These are phyloP conservation scores for Elephantulus edwardii DNA, from an alignment of 2,113 vertebrate species.

Conservation along the genomic window DNA sequence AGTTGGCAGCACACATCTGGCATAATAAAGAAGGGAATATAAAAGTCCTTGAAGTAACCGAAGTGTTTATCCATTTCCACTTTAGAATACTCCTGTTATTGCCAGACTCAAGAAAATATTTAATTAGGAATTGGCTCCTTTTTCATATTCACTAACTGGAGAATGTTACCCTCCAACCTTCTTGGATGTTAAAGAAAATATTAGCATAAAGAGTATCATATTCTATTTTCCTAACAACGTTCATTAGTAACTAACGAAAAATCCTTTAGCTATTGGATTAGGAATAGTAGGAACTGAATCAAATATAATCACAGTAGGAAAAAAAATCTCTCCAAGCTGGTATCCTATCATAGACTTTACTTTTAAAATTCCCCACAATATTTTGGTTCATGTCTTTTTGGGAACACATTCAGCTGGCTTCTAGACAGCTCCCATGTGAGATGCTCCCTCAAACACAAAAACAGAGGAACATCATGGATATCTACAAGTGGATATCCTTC, in stretches of 20 bases:
- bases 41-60: constrained; percentile 21
- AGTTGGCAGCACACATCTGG: constrained; percentile 42
- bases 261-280: not conserved
- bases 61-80: constrained; percentile 47
- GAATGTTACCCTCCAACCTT: not conserved
- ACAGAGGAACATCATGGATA: not conserved
- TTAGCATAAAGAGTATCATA: not conserved
- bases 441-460: not conserved
- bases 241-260: constrained; percentile 7
- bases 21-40: constrained; percentile 33
- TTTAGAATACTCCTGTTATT: constrained; percentile 28
- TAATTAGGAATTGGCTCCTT: constrained; percentile 50
- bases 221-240: not conserved
- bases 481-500: not conserved
- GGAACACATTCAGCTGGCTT: not conserved
- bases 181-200: not conserved
- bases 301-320: not conserved
- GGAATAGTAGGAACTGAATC: not conserved
- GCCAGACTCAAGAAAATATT: constrained; percentile 29
- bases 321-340: not conserved
- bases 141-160: not conserved
- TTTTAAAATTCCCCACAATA: not conserved
- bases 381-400: not conserved
- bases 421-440: not conserved
- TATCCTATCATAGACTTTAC: not conserved